Base-by-base conservation (phyloP, 2,113 vertebrate species). In the Hippoglossus stenolepis region DNA sequence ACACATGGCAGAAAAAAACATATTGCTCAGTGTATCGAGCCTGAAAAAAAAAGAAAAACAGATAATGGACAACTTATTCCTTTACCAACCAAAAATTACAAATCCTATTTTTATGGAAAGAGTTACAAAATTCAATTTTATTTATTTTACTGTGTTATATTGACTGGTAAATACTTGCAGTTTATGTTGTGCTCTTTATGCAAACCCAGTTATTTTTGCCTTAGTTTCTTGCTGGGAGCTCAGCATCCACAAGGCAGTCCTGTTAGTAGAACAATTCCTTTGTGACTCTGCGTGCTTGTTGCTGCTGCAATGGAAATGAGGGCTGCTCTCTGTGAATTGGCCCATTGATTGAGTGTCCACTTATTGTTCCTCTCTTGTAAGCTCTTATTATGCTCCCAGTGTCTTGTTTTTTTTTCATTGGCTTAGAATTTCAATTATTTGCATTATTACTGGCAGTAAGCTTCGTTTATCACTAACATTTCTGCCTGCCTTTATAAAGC, bases 331-430 rank as follows among this genome's bases (percentile, higher is more conserved):
- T 71, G 63, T 89, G 75, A 90, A 90, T 84, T 54, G 75, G 65
- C 70, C 72, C 87, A 87, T 91, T 93, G 80, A 85, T 65, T 78
- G 74, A 38, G 72, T 64, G 72, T 81, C 49, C 35, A 56, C 73
- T 79, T 84, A 60, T 87, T 89, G 71, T 74, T 86, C 60, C 70
- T 68, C 51, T 62, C 38, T 63, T 45, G 18, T 70, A 43, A 51
- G 56, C 62, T 76, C 18, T 76, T 83, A 59, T 70, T 74, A 43
- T 66, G 57, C 38, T 68, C 38, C 43, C 49, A 56, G 57, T 79
- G 26, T 65, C 58, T 59, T 7, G 3, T 13, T 69, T 4, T 10
- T 35, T 74, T 10, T 75, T 38, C 69, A 70, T 35, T 65, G n/a
- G 54, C 57, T 23, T 4, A 21, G 43, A 85, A 20, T 79, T 72